Evolutionary conservation across 1,140 invertebrate species (phyloP).

Genomic region (Bicyclus anynana): DNA sequence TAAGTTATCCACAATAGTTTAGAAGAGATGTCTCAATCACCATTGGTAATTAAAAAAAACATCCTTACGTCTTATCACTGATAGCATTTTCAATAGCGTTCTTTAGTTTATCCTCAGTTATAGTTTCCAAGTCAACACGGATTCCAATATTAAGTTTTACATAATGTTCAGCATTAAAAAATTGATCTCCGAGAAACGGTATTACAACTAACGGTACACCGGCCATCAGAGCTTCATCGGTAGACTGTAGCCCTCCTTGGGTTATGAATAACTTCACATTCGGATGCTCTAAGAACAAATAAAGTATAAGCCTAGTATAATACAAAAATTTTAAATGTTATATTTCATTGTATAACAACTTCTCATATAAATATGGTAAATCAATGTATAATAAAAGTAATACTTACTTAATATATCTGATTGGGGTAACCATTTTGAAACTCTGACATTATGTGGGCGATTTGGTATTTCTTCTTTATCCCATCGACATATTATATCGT

Average conservation of each 20-base stretch:
- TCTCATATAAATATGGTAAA: too few relatives aligned
- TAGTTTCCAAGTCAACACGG: conserved; percentile 27
- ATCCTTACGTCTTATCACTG: conserved; percentile 26
- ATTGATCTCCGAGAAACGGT: conserved; percentile 51
- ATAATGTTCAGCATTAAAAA: conserved; percentile 40
- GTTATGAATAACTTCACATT: conserved; percentile 40
- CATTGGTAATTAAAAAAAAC: background rate
- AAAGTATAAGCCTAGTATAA: too few relatives aligned
- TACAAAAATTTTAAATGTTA: too few relatives aligned
- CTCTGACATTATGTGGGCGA: conserved; percentile 64
- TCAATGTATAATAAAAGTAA: background rate
- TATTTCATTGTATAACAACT: too few relatives aligned
- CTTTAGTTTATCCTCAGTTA: conserved; percentile 32
- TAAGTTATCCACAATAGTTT: too few relatives aligned
- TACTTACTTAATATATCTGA: conserved; percentile 25
- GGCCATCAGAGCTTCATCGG: conserved; percentile 29
- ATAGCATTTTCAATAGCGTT: conserved; percentile 24
- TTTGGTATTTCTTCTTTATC: conserved; percentile 47
- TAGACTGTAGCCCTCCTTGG: conserved; percentile 63
- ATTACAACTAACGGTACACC: conserved; percentile 33
- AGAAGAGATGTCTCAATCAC: too few relatives aligned
- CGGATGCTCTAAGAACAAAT: conserved; percentile 26
- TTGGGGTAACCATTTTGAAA: conserved; percentile 28
- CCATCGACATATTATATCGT: conserved; percentile 74
- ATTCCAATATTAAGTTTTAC: conserved; percentile 36